Base-by-base conservation (phyloP, 2,797 vertebrate species). In the Chaetophractus vellerosus region DNA sequence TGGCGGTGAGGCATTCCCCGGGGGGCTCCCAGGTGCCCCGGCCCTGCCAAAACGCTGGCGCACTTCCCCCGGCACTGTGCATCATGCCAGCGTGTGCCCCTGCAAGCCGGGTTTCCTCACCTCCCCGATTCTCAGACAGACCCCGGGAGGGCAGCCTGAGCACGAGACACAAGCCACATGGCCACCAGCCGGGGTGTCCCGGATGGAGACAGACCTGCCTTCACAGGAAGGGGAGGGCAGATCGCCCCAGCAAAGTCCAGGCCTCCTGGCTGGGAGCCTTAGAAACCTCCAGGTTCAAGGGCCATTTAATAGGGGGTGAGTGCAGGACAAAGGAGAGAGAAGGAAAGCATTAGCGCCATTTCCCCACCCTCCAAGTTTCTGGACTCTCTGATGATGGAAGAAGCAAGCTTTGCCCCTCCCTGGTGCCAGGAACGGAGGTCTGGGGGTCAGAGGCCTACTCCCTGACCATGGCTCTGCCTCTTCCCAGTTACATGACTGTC, bases 121-220 rank as follows among this genome's bases (percentile, higher is more conserved):
- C 2, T 90, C 72, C 72, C 57, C 24, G 4, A 38, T 41, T 57
- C 74, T 90, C 90, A 95, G 83, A 68, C 59, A 86, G 89, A 69
- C 48, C 90, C 33, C 14, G 11, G 59, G 52, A 41, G 16, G 24
- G 10, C 28, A 81, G 12, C 41, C 2, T 6, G 31, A 31, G 24
- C 48, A 45, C 31, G 88, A 80, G 90, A 79, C 12, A 59, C 52
- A 6, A 48, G 19, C 36, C 41, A 24, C 14, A 9, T 52, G 50
- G 50, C 50, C 24, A 48, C 31, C 45, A 45, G 45, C 50, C 16
- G 26, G 10, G 38, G 38, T 38, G 38, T 6, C 38, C 38, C 3
- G 38, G 33, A 31, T 64, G 31, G 89, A 63, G 50, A 61, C n/a
- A 55, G 41, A 36, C 38, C 59, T 41, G 41, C n/a, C 4, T 59